Conservation (phyloP, 1,140 invertebrate genomes). For the Artemia franciscana region DNA sequence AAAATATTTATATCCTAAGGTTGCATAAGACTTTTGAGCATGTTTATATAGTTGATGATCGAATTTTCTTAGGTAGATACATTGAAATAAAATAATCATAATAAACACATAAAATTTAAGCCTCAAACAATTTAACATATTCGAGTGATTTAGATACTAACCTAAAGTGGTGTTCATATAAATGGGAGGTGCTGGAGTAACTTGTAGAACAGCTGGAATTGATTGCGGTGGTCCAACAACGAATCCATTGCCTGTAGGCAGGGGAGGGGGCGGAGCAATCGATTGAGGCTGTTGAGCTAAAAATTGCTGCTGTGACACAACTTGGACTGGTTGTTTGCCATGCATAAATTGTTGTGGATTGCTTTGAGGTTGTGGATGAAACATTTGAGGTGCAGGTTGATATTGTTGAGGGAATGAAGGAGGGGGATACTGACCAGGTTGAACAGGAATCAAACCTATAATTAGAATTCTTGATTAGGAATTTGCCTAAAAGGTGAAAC, state of each 20-base stretch:
- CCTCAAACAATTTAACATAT: no score
- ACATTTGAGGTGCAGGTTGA: slow-evolving; percentile 2
- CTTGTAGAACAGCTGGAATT: neutral
- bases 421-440: slow-evolving; percentile 2
- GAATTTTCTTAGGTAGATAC: no score
- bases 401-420: slow-evolving; percentile 2
- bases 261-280: slow-evolving; percentile 25
- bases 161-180: neutral
- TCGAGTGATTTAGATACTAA: no score
- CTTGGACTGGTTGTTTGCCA: slow-evolving; percentile 11
- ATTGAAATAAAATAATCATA: no score
- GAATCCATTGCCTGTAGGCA: neutral
- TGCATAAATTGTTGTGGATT: slow-evolving; percentile 13
- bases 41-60: no score
- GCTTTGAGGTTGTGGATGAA: neutral
- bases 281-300: slow-evolving; percentile 18
- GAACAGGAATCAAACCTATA: neutral
- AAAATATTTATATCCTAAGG: no score
- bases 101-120: no score
- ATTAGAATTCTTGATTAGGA: neutral
- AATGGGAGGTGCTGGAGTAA: neutral
- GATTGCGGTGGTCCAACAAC: neutral
- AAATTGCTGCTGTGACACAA: neutral
- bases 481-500: neutral
- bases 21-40: no score